Conservation (phyloP, 2,113 vertebrate species). For the Dascyllus trimaculatus region DNA sequence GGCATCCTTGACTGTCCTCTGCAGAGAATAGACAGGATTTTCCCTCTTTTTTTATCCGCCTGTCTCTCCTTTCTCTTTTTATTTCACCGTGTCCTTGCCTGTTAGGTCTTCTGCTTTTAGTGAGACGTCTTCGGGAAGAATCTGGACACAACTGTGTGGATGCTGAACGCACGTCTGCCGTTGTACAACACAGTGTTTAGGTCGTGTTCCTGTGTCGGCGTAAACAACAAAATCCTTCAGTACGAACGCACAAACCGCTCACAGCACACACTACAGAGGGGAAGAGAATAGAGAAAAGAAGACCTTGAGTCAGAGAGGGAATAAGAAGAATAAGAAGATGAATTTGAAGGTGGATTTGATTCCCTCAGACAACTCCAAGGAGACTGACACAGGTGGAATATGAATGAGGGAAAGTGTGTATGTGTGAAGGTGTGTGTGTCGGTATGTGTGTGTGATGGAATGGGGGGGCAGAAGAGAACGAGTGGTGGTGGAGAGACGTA, state of each 20-base stretch:
- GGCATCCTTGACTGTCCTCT: constrained; percentile 56
- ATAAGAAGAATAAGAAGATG: constrained; percentile 77
- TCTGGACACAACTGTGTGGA: neutral
- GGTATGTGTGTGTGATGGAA: constrained; percentile 16
- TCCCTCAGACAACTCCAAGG: constrained; percentile 78
- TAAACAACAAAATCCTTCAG: constrained; percentile 33
- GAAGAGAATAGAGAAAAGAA: constrained; percentile 55
- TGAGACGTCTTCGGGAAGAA: neutral
- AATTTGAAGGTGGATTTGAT: constrained; percentile 81
- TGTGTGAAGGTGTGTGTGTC: constrained; percentile 34
- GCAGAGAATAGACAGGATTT: constrained; percentile 31
- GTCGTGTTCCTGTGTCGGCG: neutral
- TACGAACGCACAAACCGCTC: constrained; percentile 22
- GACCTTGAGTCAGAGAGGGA: constrained; percentile 71
- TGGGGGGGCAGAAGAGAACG: constrained; percentile 6
- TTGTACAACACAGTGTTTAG: constrained; percentile 2
- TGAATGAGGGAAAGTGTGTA: constrained; percentile 69
- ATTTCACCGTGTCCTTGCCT: constrained; percentile 55
- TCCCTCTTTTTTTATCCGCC: constrained; percentile 22
- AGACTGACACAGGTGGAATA: constrained; percentile 81
- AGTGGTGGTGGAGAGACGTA: constrained; percentile 40
- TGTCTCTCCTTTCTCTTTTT: constrained; percentile 24
- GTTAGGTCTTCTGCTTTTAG: constrained; percentile 27
- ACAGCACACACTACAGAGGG: constrained; percentile 23
- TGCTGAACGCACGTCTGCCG: neutral